Evolutionary conservation across 2,113 vertebrate genomes (phyloP).

Genomic region (Actinemys pallida): DNA sequence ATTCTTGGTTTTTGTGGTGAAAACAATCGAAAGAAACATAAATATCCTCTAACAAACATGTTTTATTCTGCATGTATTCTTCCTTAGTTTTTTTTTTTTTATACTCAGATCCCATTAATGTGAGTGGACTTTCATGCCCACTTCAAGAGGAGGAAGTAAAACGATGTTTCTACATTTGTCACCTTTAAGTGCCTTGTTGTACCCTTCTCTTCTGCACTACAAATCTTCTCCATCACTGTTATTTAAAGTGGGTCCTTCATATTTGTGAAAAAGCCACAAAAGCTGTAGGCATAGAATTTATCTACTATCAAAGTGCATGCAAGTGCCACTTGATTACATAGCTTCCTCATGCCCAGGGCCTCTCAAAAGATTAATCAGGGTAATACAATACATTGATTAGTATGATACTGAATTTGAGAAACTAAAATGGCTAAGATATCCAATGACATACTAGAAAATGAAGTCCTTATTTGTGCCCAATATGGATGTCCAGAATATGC

Average conservation of each 20-base stretch:
- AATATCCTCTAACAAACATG: fast-evolving
- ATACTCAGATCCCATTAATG: background rate
- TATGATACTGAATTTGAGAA: background rate
- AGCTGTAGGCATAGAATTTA: background rate
- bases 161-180: background rate
- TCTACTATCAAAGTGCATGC: background rate
- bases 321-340: background rate
- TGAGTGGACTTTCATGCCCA: fast-evolving
- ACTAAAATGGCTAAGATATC: background rate
- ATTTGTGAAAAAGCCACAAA: background rate
- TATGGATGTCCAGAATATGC: background rate
- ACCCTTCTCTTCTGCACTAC: background rate
- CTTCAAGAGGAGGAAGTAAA: background rate
- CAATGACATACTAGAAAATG: background rate
- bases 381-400: background rate
- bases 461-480: background rate
- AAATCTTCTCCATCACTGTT: background rate
- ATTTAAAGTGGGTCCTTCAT: background rate
- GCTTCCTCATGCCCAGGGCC: background rate
- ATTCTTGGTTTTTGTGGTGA: background rate
- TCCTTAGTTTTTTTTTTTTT: background rate
- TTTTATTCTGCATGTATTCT: background rate
- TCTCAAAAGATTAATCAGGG: background rate
- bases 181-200: background rate
- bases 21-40: background rate